Percentiles rank a stretch among this genome's conserved stretches.
phyloP scores from a whole-genome alignment of 2,797 vertebrate species.

The Thamnophis elegans region DNA sequence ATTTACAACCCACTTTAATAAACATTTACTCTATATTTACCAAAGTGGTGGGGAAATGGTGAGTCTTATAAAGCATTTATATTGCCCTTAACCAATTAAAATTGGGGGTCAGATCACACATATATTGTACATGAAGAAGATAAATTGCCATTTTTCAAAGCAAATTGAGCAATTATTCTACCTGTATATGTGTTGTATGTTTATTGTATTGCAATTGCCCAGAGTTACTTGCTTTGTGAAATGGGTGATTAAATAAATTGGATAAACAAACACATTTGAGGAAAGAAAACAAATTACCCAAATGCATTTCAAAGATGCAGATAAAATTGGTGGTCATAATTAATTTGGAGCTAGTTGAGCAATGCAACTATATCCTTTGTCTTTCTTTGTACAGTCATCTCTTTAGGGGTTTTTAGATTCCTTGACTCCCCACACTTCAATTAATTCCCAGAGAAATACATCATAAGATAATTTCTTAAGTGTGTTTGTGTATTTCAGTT shows the following conservation, averaged over 20 bases:
- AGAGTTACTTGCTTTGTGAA: neutral
- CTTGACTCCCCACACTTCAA: neutral
- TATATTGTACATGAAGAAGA: neutral
- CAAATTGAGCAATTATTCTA: neutral
- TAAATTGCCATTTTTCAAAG: neutral
- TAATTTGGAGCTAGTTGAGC: neutral
- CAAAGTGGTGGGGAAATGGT: neutral
- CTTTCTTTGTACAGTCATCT: neutral
- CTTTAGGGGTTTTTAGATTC: neutral
- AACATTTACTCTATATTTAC: neutral
- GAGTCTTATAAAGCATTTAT: neutral
- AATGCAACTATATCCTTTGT: neutral
- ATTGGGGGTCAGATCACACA: neutral
- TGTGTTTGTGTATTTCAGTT: neutral
- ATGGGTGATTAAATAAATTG: neutral
- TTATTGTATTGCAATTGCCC: neutral
- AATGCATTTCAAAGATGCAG: neutral
- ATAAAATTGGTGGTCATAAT: neutral
- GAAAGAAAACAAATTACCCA: neutral
- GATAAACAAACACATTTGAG: neutral
- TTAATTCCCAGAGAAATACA: neutral
- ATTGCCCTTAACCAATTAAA: neutral
- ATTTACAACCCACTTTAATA: neutral
- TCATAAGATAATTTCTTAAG: neutral
- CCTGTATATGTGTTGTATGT: neutral